Evolutionary conservation across 35 echinoderm and acorn worm species (phyloP), one percentile per base, ranked within the genome.

Genomic region (Stichopus chloronotus): DNA sequence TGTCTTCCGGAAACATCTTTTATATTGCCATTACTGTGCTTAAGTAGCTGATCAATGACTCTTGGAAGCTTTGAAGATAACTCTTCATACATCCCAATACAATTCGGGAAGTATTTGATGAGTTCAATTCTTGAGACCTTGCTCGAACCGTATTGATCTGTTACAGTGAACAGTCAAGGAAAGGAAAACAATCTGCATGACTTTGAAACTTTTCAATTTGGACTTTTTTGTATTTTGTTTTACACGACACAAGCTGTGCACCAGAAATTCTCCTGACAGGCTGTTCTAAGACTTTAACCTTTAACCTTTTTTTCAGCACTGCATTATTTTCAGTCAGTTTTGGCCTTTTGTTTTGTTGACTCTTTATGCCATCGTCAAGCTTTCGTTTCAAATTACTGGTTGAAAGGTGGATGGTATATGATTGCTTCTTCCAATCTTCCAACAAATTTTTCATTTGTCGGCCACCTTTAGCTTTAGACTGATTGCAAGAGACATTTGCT

Each of bases 401-500:
- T 68, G 63, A 68, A 68, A 68, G 63, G 17, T 68, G 63, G 63
- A 68, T 68, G 63, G 63, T 68, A 68, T 68, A 68, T 68, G 63
- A 68, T 17, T 68, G 63, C 8, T 8, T 68, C 17, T 68, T 68
- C 63, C 63, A 68, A 68, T 68, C 63, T 68, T 68, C 63, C 63
- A 68, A 17, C 63, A 68, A 68, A 8, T 68, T 8, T 68, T 68
- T 68, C 63, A 68, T 68, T 68, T 68, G 63, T 8, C 63, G 63
- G 63, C 63, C 63, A 68, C 63, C 63, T 68, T 68, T 68, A 17
- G 63, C 8, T 17, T 68, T 68, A 68, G 17, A 68, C 17, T 8
- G 63, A 8, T 68, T 68, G 63, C 63, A 68, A 68, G 17, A 68
- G 8, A 68, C 63, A 17, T 68, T 68, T 68, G 17, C 63, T 68